A percentile compares a stretch with the other conserved stretches of the same genome.
Conservation (phyloP, 2,888 invertebrate genomes). For the Polydrusus cervinus region DNA sequence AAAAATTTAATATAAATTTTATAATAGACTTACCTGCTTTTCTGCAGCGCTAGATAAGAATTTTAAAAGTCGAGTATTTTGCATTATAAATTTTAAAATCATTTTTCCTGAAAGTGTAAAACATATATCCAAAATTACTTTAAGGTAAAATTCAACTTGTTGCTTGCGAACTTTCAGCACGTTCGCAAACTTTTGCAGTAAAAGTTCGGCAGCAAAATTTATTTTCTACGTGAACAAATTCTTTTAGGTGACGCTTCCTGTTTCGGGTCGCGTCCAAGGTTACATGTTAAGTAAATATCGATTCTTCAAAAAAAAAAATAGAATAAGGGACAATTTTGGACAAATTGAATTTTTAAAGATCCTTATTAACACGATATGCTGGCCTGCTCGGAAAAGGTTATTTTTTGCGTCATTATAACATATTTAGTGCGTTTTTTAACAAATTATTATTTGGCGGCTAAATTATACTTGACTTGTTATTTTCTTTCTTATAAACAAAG, state of each 20-base stretch:
- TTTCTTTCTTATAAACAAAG: too few relatives aligned
- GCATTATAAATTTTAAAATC: constrained; percentile 9
- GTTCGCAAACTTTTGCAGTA: constrained; percentile 32
- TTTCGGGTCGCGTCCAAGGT: constrained; percentile 4
- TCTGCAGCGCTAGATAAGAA: background rate
- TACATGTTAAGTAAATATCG: constrained; percentile 7
- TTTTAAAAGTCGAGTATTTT: background rate
- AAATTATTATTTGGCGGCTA: too few relatives aligned
- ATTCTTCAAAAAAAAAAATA: too few relatives aligned
- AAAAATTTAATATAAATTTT: too few relatives aligned
- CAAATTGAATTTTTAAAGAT: too few relatives aligned
- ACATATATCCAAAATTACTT: constrained; percentile 17
- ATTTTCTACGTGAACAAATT: constrained; percentile 36
- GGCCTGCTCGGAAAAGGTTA: too few relatives aligned
- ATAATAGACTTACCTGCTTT: too few relatives aligned
- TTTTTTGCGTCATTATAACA: too few relatives aligned
- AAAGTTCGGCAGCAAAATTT: constrained; percentile 28
- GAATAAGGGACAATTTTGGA: too few relatives aligned
- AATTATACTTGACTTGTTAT: too few relatives aligned
- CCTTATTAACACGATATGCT: too few relatives aligned
- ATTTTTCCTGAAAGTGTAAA: background rate
- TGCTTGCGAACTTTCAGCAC: constrained; percentile 34
- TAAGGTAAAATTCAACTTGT: constrained; percentile 36
- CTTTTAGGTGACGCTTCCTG: constrained; percentile 22
- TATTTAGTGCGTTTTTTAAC: too few relatives aligned